These are phyloP conservation scores for Mirza zaza DNA, from an alignment of 2,113 vertebrate genomes.

Conservation along the genomic window DNA sequence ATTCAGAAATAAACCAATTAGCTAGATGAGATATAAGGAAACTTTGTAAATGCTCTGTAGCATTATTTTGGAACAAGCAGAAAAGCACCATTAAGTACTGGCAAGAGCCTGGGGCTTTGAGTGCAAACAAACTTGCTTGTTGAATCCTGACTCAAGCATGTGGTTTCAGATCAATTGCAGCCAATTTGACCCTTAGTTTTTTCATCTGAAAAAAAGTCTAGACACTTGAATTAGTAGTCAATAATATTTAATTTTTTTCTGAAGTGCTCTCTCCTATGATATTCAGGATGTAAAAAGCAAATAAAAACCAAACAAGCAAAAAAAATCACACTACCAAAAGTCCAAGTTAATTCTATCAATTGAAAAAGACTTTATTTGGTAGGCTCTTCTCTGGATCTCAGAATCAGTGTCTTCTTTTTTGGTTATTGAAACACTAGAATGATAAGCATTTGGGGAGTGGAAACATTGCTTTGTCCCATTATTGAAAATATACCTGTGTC, in stretches of 20 bases:
- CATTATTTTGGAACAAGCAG: neutral
- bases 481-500: conserved; percentile 9
- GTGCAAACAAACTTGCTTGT: neutral
- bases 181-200: conserved; percentile 12
- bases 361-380: neutral
- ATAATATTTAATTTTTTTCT: conserved; percentile 8
- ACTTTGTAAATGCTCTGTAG: neutral
- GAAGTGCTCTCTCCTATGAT: neutral
- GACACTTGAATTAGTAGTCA: conserved; percentile 20
- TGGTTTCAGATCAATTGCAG: neutral
- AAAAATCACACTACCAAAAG: neutral
- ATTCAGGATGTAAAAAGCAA: neutral
- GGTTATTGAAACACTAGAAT: neutral
- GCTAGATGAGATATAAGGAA: neutral
- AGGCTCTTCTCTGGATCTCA: neutral
- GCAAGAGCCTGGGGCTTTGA: neutral
- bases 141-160: neutral
- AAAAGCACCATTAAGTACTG: neutral
- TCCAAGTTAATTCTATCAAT: neutral
- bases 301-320: neutral
- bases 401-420: neutral
- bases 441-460: neutral
- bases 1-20: neutral
- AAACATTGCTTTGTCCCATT: neutral
- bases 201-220: neutral